Conservation (phyloP, 1,140 invertebrate species). For the Pseudoatta argentina region DNA sequence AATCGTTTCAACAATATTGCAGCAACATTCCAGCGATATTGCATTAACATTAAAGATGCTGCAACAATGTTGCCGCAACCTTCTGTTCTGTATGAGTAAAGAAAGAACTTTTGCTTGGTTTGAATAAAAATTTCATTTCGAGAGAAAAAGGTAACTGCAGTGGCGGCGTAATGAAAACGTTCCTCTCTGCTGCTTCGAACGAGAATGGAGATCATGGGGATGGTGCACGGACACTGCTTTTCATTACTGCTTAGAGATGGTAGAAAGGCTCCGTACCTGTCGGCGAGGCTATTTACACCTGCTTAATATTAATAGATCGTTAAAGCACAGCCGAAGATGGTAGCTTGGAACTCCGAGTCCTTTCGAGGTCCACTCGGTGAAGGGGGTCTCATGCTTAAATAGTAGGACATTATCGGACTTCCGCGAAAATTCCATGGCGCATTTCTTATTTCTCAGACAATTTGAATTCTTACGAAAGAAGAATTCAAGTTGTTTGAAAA, state of each 20-base stretch:
- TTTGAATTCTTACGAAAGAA: neutral
- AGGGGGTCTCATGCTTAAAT: constrained; percentile 1
- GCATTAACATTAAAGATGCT: no score
- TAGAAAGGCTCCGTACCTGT: neutral
- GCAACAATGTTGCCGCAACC: no score
- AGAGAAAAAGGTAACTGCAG: neutral
- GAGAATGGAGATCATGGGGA: neutral
- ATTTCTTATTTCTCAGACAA: neutral
- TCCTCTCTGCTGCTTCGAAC: neutral
- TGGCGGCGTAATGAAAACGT: neutral
- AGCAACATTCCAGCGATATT: no score
- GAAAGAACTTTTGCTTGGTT: neutral
- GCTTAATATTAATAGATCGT: constrained; percentile 59
- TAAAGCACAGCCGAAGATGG: constrained; percentile 5
- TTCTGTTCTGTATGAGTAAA: neutral
- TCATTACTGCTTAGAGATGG: constrained; percentile 37
- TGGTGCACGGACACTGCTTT: constrained; percentile 1
- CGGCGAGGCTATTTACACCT: constrained; percentile 32
- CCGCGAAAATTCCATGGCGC: neutral
- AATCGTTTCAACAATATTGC: no score
- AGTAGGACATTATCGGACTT: neutral
- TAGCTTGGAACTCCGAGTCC: neutral
- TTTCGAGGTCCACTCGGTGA: neutral
- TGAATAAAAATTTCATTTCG: constrained; percentile 32
- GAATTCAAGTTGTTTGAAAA: neutral